phyloP scores from a whole-genome alignment of 2,797 vertebrate genomes.

The Meda fulgida region DNA sequence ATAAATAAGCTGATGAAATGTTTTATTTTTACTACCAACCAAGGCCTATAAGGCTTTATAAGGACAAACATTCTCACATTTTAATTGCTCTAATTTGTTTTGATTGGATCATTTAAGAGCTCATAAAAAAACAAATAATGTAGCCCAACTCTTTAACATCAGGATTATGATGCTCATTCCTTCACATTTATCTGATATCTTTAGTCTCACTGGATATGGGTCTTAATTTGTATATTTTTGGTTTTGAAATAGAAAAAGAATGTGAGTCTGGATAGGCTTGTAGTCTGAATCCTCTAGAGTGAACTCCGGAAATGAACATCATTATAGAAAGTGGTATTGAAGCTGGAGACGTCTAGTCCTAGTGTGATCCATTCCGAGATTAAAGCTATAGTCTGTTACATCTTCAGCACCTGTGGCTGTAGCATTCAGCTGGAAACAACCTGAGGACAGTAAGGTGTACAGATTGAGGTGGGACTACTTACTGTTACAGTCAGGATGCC shows the following conservation, averaged over 20 bases:
- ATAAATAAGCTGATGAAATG: not conserved
- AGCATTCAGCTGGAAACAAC: not conserved
- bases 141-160: not conserved
- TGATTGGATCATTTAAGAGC: not conserved
- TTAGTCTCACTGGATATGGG: not conserved
- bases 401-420: not conserved
- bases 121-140: not conserved
- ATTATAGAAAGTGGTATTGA: constrained; percentile 71
- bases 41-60: not conserved
- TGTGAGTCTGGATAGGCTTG: constrained; percentile 15
- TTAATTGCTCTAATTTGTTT: not conserved
- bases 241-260: constrained; percentile 45
- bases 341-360: constrained; percentile 50
- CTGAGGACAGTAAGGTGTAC: not conserved
- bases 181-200: not conserved
- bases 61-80: not conserved
- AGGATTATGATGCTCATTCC: not conserved
- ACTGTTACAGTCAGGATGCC: not conserved
- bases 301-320: constrained; percentile 66
- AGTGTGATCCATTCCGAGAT: constrained; percentile 22
- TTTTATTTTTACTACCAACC: too few relatives aligned
- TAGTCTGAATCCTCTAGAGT: constrained; percentile 49
- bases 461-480: not conserved
- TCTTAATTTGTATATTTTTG: constrained; percentile 24
- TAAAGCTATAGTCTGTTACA: not conserved